phyloP scores from a whole-genome alignment of 2,888 invertebrate species.

The Ferrisia virgata region DNA sequence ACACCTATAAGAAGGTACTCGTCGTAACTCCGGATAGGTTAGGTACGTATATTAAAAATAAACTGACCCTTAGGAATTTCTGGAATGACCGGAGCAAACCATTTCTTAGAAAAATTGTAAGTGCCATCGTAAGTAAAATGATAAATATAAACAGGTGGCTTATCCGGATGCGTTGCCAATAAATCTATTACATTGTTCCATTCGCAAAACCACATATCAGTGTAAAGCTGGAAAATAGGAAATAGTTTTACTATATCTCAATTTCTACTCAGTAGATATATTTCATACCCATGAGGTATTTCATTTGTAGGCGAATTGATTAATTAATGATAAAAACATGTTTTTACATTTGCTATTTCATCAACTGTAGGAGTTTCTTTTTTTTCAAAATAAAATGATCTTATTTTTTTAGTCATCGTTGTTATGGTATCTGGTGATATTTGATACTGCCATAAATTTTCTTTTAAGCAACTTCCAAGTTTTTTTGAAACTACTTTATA shows the following conservation, averaged over 20 bases:
- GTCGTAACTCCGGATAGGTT: too few relatives aligned
- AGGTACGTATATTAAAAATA: too few relatives aligned
- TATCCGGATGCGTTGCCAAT: neutral
- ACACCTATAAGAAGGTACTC: too few relatives aligned
- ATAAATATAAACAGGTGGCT: neutral
- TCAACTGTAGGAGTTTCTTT: neutral
- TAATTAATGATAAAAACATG: neutral
- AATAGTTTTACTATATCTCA: neutral
- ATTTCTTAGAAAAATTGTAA: neutral
- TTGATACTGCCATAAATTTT: neutral
- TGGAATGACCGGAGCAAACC: neutral
- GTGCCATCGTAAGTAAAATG: neutral
- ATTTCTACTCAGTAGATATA: neutral
- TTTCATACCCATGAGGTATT: neutral
- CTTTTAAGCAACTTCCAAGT: neutral
- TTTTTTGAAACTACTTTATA: neutral
- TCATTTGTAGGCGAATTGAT: neutral
- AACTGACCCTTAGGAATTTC: too few relatives aligned
- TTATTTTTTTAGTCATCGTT: neutral
- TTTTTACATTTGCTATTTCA: neutral
- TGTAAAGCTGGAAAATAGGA: neutral
- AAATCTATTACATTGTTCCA: neutral
- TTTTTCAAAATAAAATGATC: neutral
- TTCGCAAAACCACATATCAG: neutral
- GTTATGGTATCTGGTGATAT: neutral